A percentile compares a stretch with the other conserved stretches of the same genome.
Evolutionary conservation across 2,113 vertebrate genomes (phyloP).

Genomic region (Aix galericulata): DNA sequence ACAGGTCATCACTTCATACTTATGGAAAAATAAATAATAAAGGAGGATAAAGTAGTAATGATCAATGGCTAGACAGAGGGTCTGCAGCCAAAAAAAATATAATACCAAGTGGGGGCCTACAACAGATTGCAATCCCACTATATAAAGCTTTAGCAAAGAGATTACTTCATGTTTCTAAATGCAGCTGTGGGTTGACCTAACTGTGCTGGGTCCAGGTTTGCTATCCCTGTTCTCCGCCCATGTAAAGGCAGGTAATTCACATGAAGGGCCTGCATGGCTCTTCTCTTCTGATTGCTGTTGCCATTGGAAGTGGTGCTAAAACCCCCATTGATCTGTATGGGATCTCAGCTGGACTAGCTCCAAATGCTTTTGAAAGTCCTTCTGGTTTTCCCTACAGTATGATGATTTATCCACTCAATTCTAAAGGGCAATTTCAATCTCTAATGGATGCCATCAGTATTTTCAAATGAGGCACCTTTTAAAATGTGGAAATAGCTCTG

Average conservation of each 20-base stretch:
- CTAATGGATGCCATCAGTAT: constrained; percentile 62
- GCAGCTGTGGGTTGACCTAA: rapidly evolving
- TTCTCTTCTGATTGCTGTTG: neutral
- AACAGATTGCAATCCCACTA: neutral
- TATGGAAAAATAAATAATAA: neutral
- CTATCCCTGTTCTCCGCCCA: neutral
- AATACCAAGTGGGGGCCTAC: neutral
- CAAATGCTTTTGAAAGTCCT: constrained; percentile 18
- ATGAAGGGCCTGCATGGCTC: neutral
- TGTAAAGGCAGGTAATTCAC: neutral
- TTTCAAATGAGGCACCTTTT: constrained; percentile 67
- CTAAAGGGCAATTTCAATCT: constrained; percentile 45
- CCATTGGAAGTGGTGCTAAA: neutral
- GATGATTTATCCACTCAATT: constrained; percentile 50
- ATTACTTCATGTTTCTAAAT: neutral
- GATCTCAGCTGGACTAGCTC: constrained; percentile 10
- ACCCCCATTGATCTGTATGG: neutral
- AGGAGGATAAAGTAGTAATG: neutral
- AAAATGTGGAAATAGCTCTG: constrained; percentile 63
- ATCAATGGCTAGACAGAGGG: neutral
- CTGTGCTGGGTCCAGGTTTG: neutral
- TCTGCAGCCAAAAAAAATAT: neutral
- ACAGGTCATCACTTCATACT: neutral
- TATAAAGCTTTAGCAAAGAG: neutral
- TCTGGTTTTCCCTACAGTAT: neutral